These are phyloP conservation scores for Oxyruncus cristatus DNA, from an alignment of 2,113 vertebrate genomes.

Conservation along the genomic window DNA sequence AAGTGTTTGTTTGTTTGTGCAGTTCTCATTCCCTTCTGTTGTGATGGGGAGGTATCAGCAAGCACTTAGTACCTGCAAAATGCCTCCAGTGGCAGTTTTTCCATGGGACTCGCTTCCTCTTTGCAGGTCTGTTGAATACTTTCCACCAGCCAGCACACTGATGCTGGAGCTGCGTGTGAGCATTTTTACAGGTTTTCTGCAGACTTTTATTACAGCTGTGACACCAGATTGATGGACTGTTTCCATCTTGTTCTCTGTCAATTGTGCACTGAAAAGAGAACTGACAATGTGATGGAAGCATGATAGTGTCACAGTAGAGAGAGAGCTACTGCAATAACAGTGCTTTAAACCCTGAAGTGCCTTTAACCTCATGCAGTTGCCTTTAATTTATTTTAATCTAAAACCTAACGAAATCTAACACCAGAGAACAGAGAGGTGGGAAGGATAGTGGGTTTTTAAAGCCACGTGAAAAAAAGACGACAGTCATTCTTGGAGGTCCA, in stretches of 20 bases:
- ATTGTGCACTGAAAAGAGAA: slow-evolving; percentile 71
- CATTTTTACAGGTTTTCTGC: slow-evolving; percentile 75
- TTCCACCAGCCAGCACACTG: slow-evolving; percentile 42
- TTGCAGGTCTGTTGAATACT: slow-evolving; percentile 54
- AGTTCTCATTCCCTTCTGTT: background rate
- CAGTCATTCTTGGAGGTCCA: slow-evolving; percentile 38
- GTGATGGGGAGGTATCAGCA: background rate
- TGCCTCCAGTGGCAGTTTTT: slow-evolving; percentile 34
- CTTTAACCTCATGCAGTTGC: slow-evolving; percentile 37
- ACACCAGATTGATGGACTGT: slow-evolving; percentile 79
- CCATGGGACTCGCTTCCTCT: slow-evolving; percentile 41
- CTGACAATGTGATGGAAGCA: slow-evolving; percentile 75
- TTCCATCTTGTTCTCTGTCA: slow-evolving; percentile 78
- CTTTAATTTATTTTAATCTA: slow-evolving; percentile 68
- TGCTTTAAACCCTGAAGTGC: background rate
- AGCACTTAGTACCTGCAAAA: background rate
- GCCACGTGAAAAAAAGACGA: background rate
- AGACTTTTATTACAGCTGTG: slow-evolving; percentile 77
- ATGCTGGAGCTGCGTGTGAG: slow-evolving; percentile 54
- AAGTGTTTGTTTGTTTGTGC: background rate
- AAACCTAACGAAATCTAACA: slow-evolving; percentile 28
- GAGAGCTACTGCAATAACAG: slow-evolving; percentile 63
- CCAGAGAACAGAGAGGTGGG: background rate
- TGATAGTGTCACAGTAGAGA: slow-evolving; percentile 60
- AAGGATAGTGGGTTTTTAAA: background rate